phyloP scores from a whole-genome alignment of 2,797 vertebrate species.

The Schizopygopsis pylzovi region DNA sequence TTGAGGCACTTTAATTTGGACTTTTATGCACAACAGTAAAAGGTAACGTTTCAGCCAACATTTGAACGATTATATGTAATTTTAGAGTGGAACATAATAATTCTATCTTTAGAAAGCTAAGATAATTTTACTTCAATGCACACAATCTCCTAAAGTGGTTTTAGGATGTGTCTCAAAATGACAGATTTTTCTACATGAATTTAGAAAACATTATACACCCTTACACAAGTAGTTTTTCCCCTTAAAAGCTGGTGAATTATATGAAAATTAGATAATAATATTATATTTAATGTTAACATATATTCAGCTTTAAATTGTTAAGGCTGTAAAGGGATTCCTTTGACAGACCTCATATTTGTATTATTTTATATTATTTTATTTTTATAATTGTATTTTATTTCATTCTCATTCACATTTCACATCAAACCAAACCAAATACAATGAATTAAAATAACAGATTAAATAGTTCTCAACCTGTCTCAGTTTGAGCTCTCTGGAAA shows the following conservation, averaged over 20 bases:
- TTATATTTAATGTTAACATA: not conserved
- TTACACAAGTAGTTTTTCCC: not conserved
- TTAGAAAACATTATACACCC: not conserved
- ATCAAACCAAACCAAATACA: not conserved
- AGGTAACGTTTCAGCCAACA: not conserved
- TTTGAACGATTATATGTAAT: not conserved
- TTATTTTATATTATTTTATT: not conserved
- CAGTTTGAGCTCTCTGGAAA: not conserved
- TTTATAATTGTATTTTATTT: not conserved
- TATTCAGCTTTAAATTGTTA: not conserved
- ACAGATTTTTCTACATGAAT: not conserved
- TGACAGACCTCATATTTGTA: not conserved
- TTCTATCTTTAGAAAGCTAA: not conserved
- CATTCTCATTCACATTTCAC: not conserved
- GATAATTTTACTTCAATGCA: not conserved
- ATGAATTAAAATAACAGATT: not conserved
- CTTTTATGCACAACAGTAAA: not conserved
- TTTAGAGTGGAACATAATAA: not conserved
- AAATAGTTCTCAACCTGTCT: not conserved
- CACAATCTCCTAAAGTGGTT: not conserved
- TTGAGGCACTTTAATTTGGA: not conserved
- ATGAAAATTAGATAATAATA: not conserved
- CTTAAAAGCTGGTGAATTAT: not conserved
- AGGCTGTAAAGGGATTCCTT: not conserved
- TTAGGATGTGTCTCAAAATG: not conserved